Conservation (phyloP, 2,888 invertebrate species). For the Cephonodes hylas region DNA sequence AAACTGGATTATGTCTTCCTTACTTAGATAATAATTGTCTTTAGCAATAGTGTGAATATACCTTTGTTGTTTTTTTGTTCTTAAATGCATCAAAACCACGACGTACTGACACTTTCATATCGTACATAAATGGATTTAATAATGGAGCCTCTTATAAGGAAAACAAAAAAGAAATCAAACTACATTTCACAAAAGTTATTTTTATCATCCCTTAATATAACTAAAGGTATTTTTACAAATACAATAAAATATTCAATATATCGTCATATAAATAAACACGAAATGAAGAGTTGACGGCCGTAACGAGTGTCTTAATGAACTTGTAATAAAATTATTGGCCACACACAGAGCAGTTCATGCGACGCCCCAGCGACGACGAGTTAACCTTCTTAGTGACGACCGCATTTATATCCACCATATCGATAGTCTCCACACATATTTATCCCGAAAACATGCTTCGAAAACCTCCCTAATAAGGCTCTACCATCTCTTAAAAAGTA, state of each 20-base stretch:
- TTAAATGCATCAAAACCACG: too few species aligned
- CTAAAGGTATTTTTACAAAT: too few species aligned
- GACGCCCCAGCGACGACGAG: constrained; percentile 72
- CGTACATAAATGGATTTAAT: too few species aligned
- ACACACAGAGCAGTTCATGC: constrained; percentile 73
- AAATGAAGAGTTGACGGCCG: constrained; percentile 51
- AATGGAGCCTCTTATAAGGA: too few species aligned
- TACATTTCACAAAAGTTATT: too few species aligned
- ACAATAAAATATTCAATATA: not conserved
- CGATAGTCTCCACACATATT: constrained; percentile 24
- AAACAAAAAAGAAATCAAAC: too few species aligned
- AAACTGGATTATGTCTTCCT: too few species aligned
- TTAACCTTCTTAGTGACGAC: constrained; percentile 67
- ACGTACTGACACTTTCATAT: too few species aligned
- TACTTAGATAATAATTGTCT: too few species aligned
- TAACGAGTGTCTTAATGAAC: constrained; percentile 74
- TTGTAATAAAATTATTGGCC: constrained; percentile 81
- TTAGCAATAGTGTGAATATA: too few species aligned
- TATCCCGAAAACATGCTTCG: constrained; percentile 10
- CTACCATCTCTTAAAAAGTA: not conserved
- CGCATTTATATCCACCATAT: constrained; percentile 28
- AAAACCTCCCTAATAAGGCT: not conserved
- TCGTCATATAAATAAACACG: constrained; percentile 35
- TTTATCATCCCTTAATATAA: too few species aligned
- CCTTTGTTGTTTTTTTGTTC: too few species aligned